Evolutionary conservation across 2,888 invertebrate genomes (phyloP), one percentile per base, ranked within the genome.

Genomic region (Scaptomyza flava): DNA sequence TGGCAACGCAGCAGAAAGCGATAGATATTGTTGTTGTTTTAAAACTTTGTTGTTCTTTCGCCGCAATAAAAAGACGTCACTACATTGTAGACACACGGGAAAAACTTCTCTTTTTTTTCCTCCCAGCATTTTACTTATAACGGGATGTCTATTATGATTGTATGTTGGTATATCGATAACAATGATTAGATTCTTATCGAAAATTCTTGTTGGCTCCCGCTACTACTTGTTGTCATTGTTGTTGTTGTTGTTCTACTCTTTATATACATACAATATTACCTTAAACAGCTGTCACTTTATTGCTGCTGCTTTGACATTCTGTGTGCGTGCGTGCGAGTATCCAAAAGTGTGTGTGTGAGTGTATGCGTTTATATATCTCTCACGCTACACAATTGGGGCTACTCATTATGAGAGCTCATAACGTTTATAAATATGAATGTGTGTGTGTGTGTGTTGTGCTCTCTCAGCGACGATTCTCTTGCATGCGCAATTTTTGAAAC

Each of bases 1-100:
- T 71, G 88, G 89, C 88, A 89, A 89, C 89, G 59, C 46, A 68
- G 85, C 87, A 80, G 47, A 80, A 78, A 78, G 48, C 57, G 33
- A 8, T 36, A 57, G 20, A 67, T 57, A 31, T 48, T 52, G 42
- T 60, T 57, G 33, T 36, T 62, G 33, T 51, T 60, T 33, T 60
- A 64, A 61, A 62, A 62, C 54, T 76, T 53, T 33, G 33, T 36
- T 17, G 17, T 17, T 17, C 33, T 34, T 36, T n/a, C 6, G 38
- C 56, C 58, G 27, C 54, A 60, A 63, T 45, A 51, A 68, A 70
- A 65, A 71, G 63, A 80, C 78, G 76, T 78, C 81, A 78, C 61
- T 65, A 70, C 66, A 50, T 60, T 58, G 36, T 41, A 9, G 12
- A 23, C n/a, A 14, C 36, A 27, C 14, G 23, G n/a, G 48, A n/a